Base-by-base conservation (phyloP, 1,140 invertebrate species). In the Listronotus bonariensis region DNA sequence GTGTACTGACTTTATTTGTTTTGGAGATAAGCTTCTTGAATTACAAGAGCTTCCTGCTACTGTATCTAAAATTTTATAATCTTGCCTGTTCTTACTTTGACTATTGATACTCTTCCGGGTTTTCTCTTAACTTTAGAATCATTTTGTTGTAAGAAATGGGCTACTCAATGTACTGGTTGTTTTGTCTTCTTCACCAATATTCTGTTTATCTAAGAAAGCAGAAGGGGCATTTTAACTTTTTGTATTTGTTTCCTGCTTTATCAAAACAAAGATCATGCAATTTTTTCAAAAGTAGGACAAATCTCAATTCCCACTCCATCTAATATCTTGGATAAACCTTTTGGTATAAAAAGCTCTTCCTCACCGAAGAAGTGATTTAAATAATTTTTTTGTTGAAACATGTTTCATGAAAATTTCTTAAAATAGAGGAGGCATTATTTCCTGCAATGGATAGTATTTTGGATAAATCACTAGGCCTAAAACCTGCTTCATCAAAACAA, bases 221-320 rank as follows among this genome's bases (percentile, higher is more conserved):
- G n/a, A n/a, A n/a, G n/a, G n/a, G n/a, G n/a, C n/a, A n/a, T n/a
- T n/a, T n/a, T n/a, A n/a, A n/a, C n/a, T n/a, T n/a, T n/a, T n/a
- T n/a, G n/a, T n/a, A n/a, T 70, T 65, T 74, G 15, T 68, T 72
- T 57, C 74, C 74, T 62, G 36, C 51, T 17, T 69, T 59, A 68
- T 76, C 65, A 73, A 74, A 76, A 73, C 74, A 76, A 69, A 74
- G 48, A 67, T 69, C 58, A 72, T 76, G 71, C 40, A 76, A 70
- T 73, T 70, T 74, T 69, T 72, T n/a, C n/a, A n/a, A 76, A 73
- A 46, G 51, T 53, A 68, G 20, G 41, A 65, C 71, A 68, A 66
- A 71, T 46, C 55, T 67, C 68, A 69, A 66, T 32, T 56, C 73
- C 73, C 67, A 38, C 63, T 65, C 68, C 48, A 53, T 65, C 9